A percentile compares a stretch with the other conserved stretches of the same genome.
phyloP scores from a whole-genome alignment of 2,888 invertebrate species.

The Archaeoteleia sp. region DNA sequence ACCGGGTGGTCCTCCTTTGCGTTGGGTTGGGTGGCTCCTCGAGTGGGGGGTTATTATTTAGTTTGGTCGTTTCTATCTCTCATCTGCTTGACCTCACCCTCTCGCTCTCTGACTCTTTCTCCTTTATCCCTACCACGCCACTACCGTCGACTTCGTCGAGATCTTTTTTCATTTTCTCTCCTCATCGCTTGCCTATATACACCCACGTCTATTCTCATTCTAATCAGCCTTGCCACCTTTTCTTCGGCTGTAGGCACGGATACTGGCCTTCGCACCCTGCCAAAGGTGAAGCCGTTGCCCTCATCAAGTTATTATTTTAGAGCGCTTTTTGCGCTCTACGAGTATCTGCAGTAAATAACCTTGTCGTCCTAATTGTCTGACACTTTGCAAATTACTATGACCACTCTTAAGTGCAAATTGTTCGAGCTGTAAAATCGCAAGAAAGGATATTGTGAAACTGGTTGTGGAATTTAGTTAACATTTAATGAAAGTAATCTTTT shows the following conservation, averaged over 20 bases:
- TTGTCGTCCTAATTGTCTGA: slow-evolving; percentile 9
- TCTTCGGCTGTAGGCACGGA: slow-evolving; percentile 56
- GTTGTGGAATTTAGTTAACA: not conserved
- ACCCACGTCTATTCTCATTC: slow-evolving; percentile 71
- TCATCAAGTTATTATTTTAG: slow-evolving; percentile 63
- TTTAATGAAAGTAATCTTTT: not conserved
- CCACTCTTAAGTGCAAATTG: slow-evolving; percentile 1
- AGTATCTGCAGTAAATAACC: slow-evolving; percentile 38
- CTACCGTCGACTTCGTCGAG: slow-evolving; percentile 32
- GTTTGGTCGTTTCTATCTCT: slow-evolving; percentile 72
- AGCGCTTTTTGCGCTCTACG: slow-evolving; percentile 57
- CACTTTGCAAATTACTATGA: slow-evolving; percentile 6
- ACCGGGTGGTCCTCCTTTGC: slow-evolving; percentile 72
- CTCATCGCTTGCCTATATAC: slow-evolving; percentile 57
- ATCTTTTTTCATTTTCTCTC: slow-evolving; percentile 27
- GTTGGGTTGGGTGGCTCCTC: slow-evolving; percentile 57
- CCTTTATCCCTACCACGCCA: slow-evolving; percentile 25
- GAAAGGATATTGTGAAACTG: not conserved
- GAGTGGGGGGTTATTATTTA: slow-evolving; percentile 72
- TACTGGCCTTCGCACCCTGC: slow-evolving; percentile 51
- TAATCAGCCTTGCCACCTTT: slow-evolving; percentile 66
- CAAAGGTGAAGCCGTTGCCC: slow-evolving; percentile 31
- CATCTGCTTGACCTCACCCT: slow-evolving; percentile 63
- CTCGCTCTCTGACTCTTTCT: slow-evolving; percentile 27
- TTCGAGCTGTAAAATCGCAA: not conserved